Evolutionary conservation across 2,888 invertebrate species (phyloP).

Genomic region (Antheraea assamensis): DNA sequence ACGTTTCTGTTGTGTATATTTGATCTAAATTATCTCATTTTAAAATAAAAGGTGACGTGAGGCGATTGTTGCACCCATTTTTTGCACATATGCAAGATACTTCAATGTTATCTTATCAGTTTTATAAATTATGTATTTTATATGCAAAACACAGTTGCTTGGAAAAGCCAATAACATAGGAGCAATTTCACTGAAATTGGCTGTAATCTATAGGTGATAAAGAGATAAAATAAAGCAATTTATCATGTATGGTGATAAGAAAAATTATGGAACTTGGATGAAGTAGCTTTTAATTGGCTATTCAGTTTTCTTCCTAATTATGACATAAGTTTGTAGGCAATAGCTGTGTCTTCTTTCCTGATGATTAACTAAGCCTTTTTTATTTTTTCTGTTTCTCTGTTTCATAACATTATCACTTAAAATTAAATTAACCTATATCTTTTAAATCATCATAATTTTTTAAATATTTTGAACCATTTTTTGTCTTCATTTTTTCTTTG

Average conservation of each 20-base stretch:
- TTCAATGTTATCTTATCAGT: constrained; percentile 46
- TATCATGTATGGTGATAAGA: constrained; percentile 10
- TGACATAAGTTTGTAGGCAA: background rate
- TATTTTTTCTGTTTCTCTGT: background rate
- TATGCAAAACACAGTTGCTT: constrained; percentile 35
- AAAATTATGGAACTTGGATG: background rate
- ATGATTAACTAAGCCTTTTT: background rate
- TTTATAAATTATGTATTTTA: constrained; percentile 35
- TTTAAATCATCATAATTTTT: too few relatives aligned
- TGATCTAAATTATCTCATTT: background rate
- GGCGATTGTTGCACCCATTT: constrained; percentile 27
- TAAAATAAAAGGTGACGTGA: background rate
- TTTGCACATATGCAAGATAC: constrained; percentile 38
- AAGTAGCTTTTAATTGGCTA: background rate
- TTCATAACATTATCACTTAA: background rate
- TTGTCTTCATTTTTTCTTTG: too few relatives aligned
- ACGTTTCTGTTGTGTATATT: background rate
- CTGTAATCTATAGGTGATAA: constrained; percentile 35
- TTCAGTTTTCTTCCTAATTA: background rate
- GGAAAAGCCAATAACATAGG: constrained; percentile 30
- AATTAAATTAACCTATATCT: background rate
- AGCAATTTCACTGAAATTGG: constrained; percentile 33
- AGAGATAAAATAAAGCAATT: constrained; percentile 20
- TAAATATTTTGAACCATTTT: too few relatives aligned
- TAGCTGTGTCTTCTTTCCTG: background rate